Conservation (phyloP, 2,113 vertebrate genomes). For the Heliornis fulica region DNA sequence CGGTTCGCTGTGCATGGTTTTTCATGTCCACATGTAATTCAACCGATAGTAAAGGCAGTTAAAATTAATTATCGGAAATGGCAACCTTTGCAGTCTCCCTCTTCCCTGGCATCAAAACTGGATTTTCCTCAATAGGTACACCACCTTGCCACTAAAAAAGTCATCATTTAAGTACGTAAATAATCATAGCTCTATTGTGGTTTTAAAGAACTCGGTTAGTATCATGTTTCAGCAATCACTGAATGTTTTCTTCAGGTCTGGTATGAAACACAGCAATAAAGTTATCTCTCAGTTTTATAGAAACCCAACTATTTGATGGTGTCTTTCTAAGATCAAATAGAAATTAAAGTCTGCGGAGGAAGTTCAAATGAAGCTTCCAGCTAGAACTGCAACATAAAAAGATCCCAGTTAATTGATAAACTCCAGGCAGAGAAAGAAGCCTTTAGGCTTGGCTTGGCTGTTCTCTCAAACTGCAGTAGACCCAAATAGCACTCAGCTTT, state of each 20-base stretch:
- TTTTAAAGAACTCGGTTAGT: constrained; percentile 18
- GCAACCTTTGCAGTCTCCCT: neutral
- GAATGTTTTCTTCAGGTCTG: constrained; percentile 48
- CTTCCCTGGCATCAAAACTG: neutral
- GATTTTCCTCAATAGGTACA: constrained; percentile 21
- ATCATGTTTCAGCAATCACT: constrained; percentile 42
- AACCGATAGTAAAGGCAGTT: neutral
- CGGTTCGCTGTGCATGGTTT: neutral
- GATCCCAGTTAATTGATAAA: constrained; percentile 61
- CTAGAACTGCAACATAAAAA: constrained; percentile 57
- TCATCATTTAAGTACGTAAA: constrained; percentile 15
- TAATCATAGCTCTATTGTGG: constrained; percentile 46
- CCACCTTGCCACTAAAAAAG: constrained; percentile 30
- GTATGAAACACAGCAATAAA: constrained; percentile 49
- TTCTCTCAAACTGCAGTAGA: constrained; percentile 23
- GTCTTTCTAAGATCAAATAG: constrained; percentile 60
- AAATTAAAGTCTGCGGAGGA: constrained; percentile 64
- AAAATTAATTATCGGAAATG: constrained; percentile 47
- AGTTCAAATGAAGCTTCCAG: constrained; percentile 67
- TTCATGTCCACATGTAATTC: neutral
- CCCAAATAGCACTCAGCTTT: neutral
- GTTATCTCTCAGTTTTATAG: constrained; percentile 43
- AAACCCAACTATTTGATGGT: constrained; percentile 57
- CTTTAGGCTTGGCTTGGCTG: constrained; percentile 54
- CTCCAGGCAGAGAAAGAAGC: constrained; percentile 58